Base-by-base conservation (phyloP, 2,113 vertebrate species). In the Oryzias celebensis region DNA sequence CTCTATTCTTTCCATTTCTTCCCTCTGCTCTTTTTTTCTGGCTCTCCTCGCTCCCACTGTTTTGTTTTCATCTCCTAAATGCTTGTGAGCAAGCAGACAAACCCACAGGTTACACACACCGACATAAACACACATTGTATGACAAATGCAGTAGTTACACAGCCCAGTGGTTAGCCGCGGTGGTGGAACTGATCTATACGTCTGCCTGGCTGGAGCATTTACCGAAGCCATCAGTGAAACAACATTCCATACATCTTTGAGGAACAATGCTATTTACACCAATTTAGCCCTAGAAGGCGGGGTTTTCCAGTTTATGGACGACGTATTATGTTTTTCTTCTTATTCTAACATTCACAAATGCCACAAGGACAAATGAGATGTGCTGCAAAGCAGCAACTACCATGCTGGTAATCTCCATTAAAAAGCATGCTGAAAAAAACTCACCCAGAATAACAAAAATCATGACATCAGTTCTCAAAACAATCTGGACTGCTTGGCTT, bases 231-330 rank as follows among this genome's bases (percentile, higher is more conserved):
- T 87, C 87, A 86, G 70, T 42, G 16, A 78, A 82, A 86, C 64
- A 66, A 74, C 81, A 59, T 82, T 71, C 73, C 62, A 87, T 86
- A 84, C 74, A 75, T 88, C 75, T 87, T 84, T 82, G 86, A 58
- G 69, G 70, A 87, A 86, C 83, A 90, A 87, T 83, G 77, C 66
- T 81, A 80, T 89, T 85, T 82, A 82, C 82, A 84, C 83, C 73
- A 81, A 82, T 87, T 85, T 85, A 87, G 68, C 68, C 48, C 31
- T 13, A 58, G 48, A 58, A 62, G 62, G 26, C 20, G 16, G 50
- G 54, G n/a, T 44, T 71, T 84, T 85, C 52, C 52, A 75, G 76
- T 73, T 72, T 78, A 88, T 84, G 65, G 71, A 41, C 16, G 53
- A 73, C 58, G 28, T 71, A 36, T 62, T 58, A 63, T 45, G 3